A percentile compares a stretch with the other conserved stretches of the same genome.
phyloP scores from a whole-genome alignment of 35 echinoderm and acorn worm species.

The Heliocidaris tuberculata region DNA sequence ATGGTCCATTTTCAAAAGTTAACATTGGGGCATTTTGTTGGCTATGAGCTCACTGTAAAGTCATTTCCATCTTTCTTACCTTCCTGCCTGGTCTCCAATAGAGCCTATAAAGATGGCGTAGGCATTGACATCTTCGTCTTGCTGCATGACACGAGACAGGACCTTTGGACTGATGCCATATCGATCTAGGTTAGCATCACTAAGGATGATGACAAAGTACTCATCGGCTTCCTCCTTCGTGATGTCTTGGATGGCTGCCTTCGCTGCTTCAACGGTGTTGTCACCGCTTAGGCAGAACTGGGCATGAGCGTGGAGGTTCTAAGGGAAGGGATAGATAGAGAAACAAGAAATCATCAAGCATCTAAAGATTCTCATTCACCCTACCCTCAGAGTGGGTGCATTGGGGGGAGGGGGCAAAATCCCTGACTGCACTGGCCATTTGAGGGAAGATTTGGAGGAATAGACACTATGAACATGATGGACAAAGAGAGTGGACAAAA shows the following conservation, averaged over 20 bases:
- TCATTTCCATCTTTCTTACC: slow-evolving; percentile 52
- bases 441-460: too few relatives aligned
- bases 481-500: too few relatives aligned
- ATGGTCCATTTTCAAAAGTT: too few relatives aligned
- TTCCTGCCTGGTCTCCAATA: slow-evolving; percentile 86
- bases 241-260: slow-evolving; percentile 81
- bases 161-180: slow-evolving; percentile 88
- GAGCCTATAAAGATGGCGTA: slow-evolving; percentile 97
- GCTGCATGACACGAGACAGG: slow-evolving; percentile 70
- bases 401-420: too few relatives aligned
- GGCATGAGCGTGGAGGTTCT: slow-evolving; percentile 93
- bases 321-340: not conserved
- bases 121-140: slow-evolving; percentile 94
- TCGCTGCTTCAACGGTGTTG: slow-evolving; percentile 88
- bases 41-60: too few relatives aligned
- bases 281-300: slow-evolving; percentile 99
- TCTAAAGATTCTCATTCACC: not conserved
- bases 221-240: slow-evolving; percentile 84
- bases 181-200: slow-evolving; percentile 93
- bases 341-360: not conserved
- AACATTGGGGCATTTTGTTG: too few relatives aligned
- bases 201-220: slow-evolving; percentile 94
- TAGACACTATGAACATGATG: too few relatives aligned
- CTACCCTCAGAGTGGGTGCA: too few relatives aligned
- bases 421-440: too few relatives aligned